These are phyloP conservation scores for Mola mola DNA, from an alignment of 2,113 vertebrate species.

Conservation along the genomic window DNA sequence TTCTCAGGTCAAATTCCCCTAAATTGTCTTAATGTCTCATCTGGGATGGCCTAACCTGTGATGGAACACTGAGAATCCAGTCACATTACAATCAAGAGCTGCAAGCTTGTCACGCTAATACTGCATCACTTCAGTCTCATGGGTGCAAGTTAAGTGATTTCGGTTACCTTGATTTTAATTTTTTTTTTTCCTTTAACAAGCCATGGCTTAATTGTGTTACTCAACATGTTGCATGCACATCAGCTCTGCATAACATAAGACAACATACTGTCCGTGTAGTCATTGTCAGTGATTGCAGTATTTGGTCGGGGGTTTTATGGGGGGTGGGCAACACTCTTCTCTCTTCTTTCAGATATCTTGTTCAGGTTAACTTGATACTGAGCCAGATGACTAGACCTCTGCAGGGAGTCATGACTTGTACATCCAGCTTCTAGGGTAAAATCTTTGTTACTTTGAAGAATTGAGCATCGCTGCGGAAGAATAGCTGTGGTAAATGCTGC, in stretches of 20 bases:
- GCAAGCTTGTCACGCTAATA: conserved; percentile 82
- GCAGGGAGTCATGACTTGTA: conserved; percentile 63
- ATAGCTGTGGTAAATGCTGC: conserved; percentile 50
- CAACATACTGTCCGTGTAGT: conserved; percentile 50
- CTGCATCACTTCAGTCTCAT: conserved; percentile 80
- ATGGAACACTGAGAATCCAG: conserved; percentile 82
- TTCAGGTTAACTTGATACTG: conserved; percentile 65
- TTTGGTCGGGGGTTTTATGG: conserved; percentile 32
- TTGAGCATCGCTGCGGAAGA: conserved; percentile 38
- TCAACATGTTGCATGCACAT: conserved; percentile 79
- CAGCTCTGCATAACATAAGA: conserved; percentile 75
- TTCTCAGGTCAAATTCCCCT: conserved; percentile 80
- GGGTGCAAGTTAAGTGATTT: conserved; percentile 83
- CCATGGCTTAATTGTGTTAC: conserved; percentile 75
- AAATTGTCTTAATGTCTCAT: conserved; percentile 69
- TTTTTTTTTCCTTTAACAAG: conserved; percentile 59
- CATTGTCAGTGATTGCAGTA: conserved; percentile 56
- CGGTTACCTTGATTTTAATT: conserved; percentile 74
- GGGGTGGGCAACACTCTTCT: conserved; percentile 68
- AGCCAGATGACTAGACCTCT: conserved; percentile 51
- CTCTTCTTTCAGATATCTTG: conserved; percentile 78
- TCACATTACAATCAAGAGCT: conserved; percentile 80
- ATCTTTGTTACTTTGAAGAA: conserved; percentile 27
- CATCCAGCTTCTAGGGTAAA: conserved; percentile 52
- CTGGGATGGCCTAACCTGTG: conserved; percentile 82